Percentiles rank a stretch among this genome's conserved stretches.
These are phyloP conservation scores for Hecatera dysodea DNA, from an alignment of 2,888 invertebrate species.

Conservation along the genomic window DNA sequence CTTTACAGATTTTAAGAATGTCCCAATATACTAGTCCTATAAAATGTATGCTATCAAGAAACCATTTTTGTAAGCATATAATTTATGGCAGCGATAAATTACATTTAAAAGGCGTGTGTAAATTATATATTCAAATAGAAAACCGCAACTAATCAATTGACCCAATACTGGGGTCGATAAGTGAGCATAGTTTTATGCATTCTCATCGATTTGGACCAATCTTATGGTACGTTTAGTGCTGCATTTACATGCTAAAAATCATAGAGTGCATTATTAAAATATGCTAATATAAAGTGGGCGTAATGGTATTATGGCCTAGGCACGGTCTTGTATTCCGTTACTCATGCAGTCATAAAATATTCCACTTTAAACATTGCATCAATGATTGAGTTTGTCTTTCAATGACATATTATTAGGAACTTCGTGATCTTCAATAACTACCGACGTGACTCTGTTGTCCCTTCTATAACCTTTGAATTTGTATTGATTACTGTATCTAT, in stretches of 20 bases:
- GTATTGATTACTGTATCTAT: conserved; percentile 42
- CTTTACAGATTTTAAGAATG: not conserved
- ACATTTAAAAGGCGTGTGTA: conserved; percentile 33
- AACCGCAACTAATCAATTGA: conserved; percentile 50
- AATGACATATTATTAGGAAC: conserved; percentile 60
- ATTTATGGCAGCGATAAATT: conserved; percentile 13
- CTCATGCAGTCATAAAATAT: conserved; percentile 45
- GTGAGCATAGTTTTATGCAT: conserved; percentile 28
- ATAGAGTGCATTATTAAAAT: conserved; percentile 34
- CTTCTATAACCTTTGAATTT: conserved; percentile 59
- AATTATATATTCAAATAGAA: conserved; percentile 34
- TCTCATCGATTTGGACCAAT: conserved; percentile 28
- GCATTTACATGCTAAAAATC: not conserved
- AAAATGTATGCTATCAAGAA: conserved; percentile 3
- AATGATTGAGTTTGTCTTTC: conserved; percentile 45
- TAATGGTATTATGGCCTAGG: conserved; percentile 18
- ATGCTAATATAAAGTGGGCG: conserved; percentile 42
- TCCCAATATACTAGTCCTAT: conserved; percentile 9
- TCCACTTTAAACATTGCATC: conserved; percentile 41
- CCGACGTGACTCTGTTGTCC: conserved; percentile 44
- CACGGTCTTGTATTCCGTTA: conserved; percentile 21
- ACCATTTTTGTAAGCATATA: not conserved
- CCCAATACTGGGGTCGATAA: conserved; percentile 13
- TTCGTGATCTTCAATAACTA: conserved; percentile 51
- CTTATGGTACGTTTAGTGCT: conserved; percentile 17